phyloP scores from a whole-genome alignment of 53 echinoderm and acorn worm genomes.

The Paracentrotus lividus region DNA sequence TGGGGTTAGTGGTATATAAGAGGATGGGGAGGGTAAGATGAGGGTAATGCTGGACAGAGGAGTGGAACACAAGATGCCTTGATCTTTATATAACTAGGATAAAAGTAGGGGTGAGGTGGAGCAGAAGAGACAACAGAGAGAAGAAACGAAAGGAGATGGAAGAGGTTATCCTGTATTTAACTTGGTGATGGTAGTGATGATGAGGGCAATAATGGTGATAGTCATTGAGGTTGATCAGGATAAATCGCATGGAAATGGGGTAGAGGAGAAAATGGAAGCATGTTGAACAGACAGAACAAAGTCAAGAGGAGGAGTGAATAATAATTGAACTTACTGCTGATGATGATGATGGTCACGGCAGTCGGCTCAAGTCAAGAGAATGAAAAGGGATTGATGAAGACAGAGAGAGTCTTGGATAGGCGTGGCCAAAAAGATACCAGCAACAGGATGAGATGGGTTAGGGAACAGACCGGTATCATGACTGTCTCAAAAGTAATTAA shows the following conservation, averaged over 20 bases:
- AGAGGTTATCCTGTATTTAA: background rate
- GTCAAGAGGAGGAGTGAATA: too few relatives aligned
- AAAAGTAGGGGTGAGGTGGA: too few relatives aligned
- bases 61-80: too few relatives aligned
- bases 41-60: background rate
- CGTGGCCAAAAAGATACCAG: background rate
- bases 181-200: background rate
- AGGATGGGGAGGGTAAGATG: background rate
- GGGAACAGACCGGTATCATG: too few relatives aligned
- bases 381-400: background rate
- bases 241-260: background rate
- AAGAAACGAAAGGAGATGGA: background rate
- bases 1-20: background rate
- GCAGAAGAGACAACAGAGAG: background rate
- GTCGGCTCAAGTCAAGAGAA: slow-evolving; percentile 12
- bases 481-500: too few relatives aligned
- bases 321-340: too few relatives aligned
- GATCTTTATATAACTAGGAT: background rate
- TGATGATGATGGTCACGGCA: background rate
- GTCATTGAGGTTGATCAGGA: background rate
- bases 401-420: background rate
- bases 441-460: background rate
- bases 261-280: background rate
- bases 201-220: too few relatives aligned
- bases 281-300: too few relatives aligned